Base-by-base conservation (phyloP, 2,113 vertebrate species). In the Melanostigma gelatinosum region DNA sequence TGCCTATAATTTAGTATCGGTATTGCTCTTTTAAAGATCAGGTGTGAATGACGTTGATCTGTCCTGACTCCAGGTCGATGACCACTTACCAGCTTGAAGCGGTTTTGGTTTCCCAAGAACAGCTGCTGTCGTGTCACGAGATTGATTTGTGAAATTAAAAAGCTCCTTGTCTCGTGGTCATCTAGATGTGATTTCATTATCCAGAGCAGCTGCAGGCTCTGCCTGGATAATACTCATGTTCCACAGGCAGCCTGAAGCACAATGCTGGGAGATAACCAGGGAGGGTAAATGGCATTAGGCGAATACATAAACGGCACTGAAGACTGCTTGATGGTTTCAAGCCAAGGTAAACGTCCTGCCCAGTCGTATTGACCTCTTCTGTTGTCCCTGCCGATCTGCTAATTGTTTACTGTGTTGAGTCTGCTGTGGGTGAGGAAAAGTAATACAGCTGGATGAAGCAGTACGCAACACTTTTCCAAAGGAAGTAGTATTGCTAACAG, bases 281-380 rank as follows among this genome's bases (percentile, higher is more conserved):
- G 61, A 63, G 34, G 61, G 34, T 38, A 22, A 38, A 63, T 38
- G 10, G 20, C 61, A 38, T 40, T 63, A 63, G 10, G 40, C 60
- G 36, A 36, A 61, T 1, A 61, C 58, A 61, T 36, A 63, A 63
- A 12, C 34, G 8, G 20, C 34, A 40, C 36, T 63, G n/a, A 40
- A 63, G 61, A 40, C 61, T n/a, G 34, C 20, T 63, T n/a, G 34
- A 63, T 63, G 61, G 36, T 63, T 40, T 63, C 22, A 13, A 63
- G 36, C 20, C 61, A 24, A 63, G 36, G 61, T 63, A 40, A 63
- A 63, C 22, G 6, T 24, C 61, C 8, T 13, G 36, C 11, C 11
- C 36, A 24, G 36, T 63, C 61, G 4, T 40, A 40, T 24, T 13
- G 61, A 63, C 22, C 36, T n/a, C 11, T 24, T 63, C 36, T 7